These are phyloP conservation scores for Brachymystax lenok DNA, from an alignment of 2,797 vertebrate species.

Conservation along the genomic window DNA sequence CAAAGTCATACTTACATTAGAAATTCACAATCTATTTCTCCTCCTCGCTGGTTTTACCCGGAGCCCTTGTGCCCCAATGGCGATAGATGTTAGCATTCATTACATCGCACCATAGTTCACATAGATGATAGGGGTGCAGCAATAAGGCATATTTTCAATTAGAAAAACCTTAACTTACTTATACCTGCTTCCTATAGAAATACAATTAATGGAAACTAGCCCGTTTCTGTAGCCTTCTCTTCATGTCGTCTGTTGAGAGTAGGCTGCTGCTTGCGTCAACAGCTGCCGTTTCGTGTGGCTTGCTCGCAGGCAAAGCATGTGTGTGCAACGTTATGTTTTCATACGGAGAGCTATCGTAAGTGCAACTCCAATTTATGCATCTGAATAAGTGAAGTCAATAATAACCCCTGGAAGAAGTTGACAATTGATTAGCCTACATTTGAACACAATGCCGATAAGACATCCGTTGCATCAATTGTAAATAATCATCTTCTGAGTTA, in stretches of 20 bases:
- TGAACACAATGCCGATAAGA: conserved; percentile 23
- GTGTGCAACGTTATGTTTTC: conserved; percentile 12
- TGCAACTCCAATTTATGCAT: conserved; percentile 54
- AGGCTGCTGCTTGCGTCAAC: conserved; percentile 57
- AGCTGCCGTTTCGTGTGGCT: conserved; percentile 61
- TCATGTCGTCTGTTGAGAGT: background rate
- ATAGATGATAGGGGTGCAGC: background rate
- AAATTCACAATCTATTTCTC: conserved; percentile 24
- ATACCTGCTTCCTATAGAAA: background rate
- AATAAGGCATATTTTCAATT: background rate
- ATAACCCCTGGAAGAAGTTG: conserved; percentile 43
- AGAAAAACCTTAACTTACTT: conserved; percentile 17
- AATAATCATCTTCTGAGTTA: background rate
- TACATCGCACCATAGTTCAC: conserved; percentile 8
- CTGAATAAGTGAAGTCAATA: conserved; percentile 68
- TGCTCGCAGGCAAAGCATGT: conserved; percentile 50
- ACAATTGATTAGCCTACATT: conserved; percentile 32
- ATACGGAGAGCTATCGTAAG: conserved; percentile 37
- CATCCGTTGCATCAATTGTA: conserved; percentile 19
- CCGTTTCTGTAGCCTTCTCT: background rate
- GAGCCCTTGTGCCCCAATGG: conserved; percentile 5
- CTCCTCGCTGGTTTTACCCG: conserved; percentile 43
- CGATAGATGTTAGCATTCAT: conserved; percentile 31
- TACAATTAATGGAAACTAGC: background rate
- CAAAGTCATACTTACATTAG: conserved; percentile 48